Evolutionary conservation across 2,113 vertebrate genomes (phyloP), one percentile per base, ranked within the genome.

Genomic region (Protobothrops mucrosquamatus): DNA sequence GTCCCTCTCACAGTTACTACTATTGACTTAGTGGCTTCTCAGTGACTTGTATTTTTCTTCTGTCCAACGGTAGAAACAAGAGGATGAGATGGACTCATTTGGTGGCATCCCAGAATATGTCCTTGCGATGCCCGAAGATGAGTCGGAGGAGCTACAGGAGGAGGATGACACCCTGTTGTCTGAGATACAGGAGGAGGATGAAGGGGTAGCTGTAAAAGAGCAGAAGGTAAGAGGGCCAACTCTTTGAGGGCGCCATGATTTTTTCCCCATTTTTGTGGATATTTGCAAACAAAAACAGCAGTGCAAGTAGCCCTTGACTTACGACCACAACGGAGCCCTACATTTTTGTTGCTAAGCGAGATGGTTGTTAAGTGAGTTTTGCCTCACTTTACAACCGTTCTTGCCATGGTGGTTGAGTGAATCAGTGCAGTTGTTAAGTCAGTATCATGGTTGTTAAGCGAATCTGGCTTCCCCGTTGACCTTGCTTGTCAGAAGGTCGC

Each of bases 181-280:
- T 1, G 93, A 88, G 46, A 11, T 43, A 29, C 20, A 24, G 6
- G 88, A 91, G 86, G 29, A 91, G 11, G 56, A 29, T 69, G 90
- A 94, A 81, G 93, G 94, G 56, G 93, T 95, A 87, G 96, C 96
- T 93, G 95, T 97, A 55, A 96, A 86, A 85, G 57, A 7, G 18
- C 74, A 29, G 3, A 91, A 87, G 87, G 88, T 90, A n/a, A 74
- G 91, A 11, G 51, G 48, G 48, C 48, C 48, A 51, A 51, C 7
- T 51, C 48, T 51, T 51, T 51, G 7, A 51, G 48, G 7, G 48
- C 48, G 48, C 48, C 48, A 9, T 48, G 15, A 18, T 22, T 4
- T 85, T 3, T 56, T 56, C 26, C 51, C 14, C n/a, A 20, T 7
- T 18, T 87, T 14, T 2, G 22, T 15, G 46, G 24, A 51, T 1